Evolutionary conservation across 1,140 invertebrate genomes (phyloP), one percentile per base, ranked within the genome.

Genomic region (Calycopis cecrops): DNA sequence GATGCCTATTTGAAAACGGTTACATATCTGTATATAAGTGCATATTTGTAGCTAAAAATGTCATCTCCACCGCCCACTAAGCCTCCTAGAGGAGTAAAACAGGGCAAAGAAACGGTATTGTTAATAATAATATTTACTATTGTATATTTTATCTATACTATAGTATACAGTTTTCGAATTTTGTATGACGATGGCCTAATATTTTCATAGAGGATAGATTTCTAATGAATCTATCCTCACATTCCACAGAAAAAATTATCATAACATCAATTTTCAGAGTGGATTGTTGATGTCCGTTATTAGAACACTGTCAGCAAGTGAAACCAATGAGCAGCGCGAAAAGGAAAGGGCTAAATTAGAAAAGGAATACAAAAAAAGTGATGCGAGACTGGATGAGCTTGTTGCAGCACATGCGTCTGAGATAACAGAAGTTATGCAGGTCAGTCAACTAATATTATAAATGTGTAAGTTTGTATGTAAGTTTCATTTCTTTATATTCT

Each of bases 291-390:
- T 98, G 91, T 95, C 95, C 40, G 96, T 98, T 7, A 98, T 98
- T 64, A 91, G 96, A 57, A 96, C 96, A 0, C 78, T 98, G 52
- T 96, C 96, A 18, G 94, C 95, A 34, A 98, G 95, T 88, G 96
- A 97, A 87, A 98, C 96, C 33, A 96, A 96, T 83, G 96, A 98
- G 75, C 96, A 99, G 76, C 89, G 97, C 65, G 97, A 99, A 76
- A 93, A 95, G 72, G 97, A 99, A 86, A 97, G 97, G 73, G 93
- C 93, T 0, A 96, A 96, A 81, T 89, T 99, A 34, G 97, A 99
- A 86, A 94, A 95, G 65, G 96, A 97, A 76, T 99, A 95, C 75
- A 95, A 95, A 77, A 91, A 93, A 72, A 97, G 96, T 87, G 97
- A 99, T 88, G 92, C 93, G 62, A 90, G 91, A 67, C 89, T 99